phyloP scores from a whole-genome alignment of 2,797 vertebrate genomes.

The Lutjanus argentimaculatus region DNA sequence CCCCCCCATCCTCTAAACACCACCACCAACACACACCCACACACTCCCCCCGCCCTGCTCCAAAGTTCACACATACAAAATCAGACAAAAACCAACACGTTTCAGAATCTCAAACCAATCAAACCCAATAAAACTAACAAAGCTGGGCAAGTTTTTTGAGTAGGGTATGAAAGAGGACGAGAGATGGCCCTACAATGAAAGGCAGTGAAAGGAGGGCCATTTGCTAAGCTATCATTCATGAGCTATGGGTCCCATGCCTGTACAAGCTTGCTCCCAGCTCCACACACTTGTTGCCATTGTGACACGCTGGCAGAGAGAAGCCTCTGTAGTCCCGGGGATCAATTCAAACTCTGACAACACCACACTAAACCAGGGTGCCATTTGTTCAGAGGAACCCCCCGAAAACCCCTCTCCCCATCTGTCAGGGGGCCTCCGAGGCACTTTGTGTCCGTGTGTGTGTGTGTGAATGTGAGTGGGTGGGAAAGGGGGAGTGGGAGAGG shows the following conservation, averaged over 20 bases:
- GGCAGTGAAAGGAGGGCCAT: slow-evolving; percentile 86
- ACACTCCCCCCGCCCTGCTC: slow-evolving; percentile 35
- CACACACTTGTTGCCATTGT: slow-evolving; percentile 90
- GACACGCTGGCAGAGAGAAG: slow-evolving; percentile 88
- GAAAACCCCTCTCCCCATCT: slow-evolving; percentile 90
- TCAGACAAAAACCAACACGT: slow-evolving; percentile 82
- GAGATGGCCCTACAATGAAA: slow-evolving; percentile 84
- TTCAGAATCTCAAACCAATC: slow-evolving; percentile 83
- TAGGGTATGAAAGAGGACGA: slow-evolving; percentile 83
- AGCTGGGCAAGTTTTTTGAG: slow-evolving; percentile 82
- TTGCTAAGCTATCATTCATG: slow-evolving; percentile 91
- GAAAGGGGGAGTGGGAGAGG: slow-evolving; percentile 81
- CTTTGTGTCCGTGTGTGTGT: slow-evolving; percentile 83
- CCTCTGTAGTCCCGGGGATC: slow-evolving; percentile 86
- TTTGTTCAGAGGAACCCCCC: slow-evolving; percentile 86
- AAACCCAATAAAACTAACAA: slow-evolving; percentile 86
- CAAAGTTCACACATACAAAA: slow-evolving; percentile 78
- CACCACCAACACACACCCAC: slow-evolving; percentile 40
- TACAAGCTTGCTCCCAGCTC: slow-evolving; percentile 91
- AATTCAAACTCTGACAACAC: slow-evolving; percentile 90
- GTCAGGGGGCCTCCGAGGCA: slow-evolving; percentile 89
- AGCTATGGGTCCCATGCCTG: slow-evolving; percentile 87
- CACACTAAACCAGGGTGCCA: slow-evolving; percentile 88
- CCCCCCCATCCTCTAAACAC: slow-evolving; percentile 31
- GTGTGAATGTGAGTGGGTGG: slow-evolving; percentile 88